Base-by-base conservation (phyloP, 2,888 invertebrate genomes). In the Cryptocephalus primarius region DNA sequence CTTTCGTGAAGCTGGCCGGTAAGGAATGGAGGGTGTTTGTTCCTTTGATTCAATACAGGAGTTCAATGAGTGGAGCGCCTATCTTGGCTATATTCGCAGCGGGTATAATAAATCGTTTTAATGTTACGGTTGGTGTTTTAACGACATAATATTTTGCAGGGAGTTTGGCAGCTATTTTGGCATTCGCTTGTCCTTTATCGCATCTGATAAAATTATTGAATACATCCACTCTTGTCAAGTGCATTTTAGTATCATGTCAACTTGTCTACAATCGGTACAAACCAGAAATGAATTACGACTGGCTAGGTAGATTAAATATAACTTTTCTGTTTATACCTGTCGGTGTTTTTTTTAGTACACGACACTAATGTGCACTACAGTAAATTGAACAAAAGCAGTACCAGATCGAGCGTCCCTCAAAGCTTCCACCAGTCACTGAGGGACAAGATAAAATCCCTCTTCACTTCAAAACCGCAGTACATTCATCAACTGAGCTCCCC, bases 1-100 rank as follows among this genome's bases (percentile, higher is more conserved):
- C 76, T 6, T 67, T 80, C 14, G 76, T 79, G 12, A 67, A 70
- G 13, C 62, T 81, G 47, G 77, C 79, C 1, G 77, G 77, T 9
- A 76, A 76, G 1, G 79, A 79, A 56, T 80, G 79, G 79, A 75
- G 76, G 51, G 75, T 80, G 13, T 69, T 81, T 32, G 77, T 80
- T 9, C 71, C 77, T 40, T 76, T 77, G 1, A 73, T 80, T 67
- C 74, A 78, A 10, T 79, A 78, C 50, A 76, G 77, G 59, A 78
- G 76, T 54, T 66, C 75, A 3, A 71, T 76, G 9, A 80, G 79
- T 40, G 79, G 79, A 32, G 79, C 79, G 50, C 79, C 79, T 2
- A 76, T 80, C 2, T 61, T 79, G 31, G 80, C 79, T n/a, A 78
- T 79, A 33, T 79, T 80, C 58, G 77, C 77, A 46, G 78, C 77